A percentile compares a stretch with the other conserved stretches of the same genome.
phyloP scores from a whole-genome alignment of 2,113 vertebrate genomes.

The Sphyrna mokarran region DNA sequence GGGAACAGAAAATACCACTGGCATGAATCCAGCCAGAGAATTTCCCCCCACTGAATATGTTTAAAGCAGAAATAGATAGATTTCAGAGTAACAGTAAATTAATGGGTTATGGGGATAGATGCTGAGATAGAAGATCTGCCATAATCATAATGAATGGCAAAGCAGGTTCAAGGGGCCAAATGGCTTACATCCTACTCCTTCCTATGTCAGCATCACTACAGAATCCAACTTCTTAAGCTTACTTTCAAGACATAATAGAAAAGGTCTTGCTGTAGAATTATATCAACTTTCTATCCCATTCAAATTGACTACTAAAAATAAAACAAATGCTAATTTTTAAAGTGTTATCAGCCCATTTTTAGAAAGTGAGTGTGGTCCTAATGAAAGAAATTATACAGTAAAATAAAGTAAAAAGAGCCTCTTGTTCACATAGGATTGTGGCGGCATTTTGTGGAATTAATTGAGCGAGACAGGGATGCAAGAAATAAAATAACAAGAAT shows the following conservation, averaged over 20 bases:
- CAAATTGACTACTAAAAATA: background rate
- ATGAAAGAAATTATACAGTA: background rate
- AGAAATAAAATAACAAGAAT: background rate
- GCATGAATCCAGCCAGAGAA: too few species aligned
- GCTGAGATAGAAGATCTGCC: too few species aligned
- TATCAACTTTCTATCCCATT: background rate
- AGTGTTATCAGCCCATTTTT: background rate
- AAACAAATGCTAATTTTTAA: background rate
- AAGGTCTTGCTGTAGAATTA: background rate
- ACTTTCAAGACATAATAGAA: background rate
- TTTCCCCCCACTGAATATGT: too few species aligned
- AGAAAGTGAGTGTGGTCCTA: background rate
- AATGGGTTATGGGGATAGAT: too few species aligned
- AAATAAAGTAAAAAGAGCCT: background rate
- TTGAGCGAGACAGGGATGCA: background rate
- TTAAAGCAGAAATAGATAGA: too few species aligned
- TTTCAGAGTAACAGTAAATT: too few species aligned
- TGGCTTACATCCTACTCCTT: too few species aligned
- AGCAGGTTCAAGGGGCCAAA: too few species aligned
- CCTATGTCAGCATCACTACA: background rate
- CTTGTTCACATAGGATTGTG: background rate
- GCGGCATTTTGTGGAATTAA: background rate
- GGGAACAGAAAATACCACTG: too few species aligned
- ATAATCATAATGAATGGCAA: too few species aligned
- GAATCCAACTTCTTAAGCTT: background rate